phyloP scores from a whole-genome alignment of 2,888 invertebrate genomes.

The Theretra japonica region DNA sequence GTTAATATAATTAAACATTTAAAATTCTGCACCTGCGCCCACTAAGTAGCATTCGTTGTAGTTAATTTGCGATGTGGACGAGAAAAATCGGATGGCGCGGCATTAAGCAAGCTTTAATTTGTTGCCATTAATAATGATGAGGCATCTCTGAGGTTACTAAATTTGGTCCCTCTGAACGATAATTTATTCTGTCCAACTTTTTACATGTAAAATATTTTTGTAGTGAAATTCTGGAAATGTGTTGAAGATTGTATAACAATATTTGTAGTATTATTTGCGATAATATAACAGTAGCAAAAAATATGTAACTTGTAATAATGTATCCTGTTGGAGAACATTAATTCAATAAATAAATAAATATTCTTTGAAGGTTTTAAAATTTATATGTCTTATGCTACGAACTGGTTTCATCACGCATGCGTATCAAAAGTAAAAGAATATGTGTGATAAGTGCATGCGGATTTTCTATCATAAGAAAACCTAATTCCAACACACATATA shows the following conservation, averaged over 20 bases:
- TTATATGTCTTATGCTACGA: no score
- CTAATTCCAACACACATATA: no score
- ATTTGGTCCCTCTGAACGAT: slow-evolving; percentile 43
- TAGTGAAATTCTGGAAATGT: not conserved
- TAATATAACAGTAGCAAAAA: no score
- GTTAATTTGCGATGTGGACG: slow-evolving; percentile 72
- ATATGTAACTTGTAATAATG: no score
- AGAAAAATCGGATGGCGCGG: slow-evolving; percentile 68
- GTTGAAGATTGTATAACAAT: not conserved
- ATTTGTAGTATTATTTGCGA: not conserved
- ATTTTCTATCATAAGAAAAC: no score
- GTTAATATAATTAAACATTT: slow-evolving; percentile 53
- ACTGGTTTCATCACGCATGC: no score
- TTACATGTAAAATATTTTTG: not conserved
- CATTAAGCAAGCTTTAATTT: slow-evolving; percentile 78
- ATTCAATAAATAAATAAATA: no score
- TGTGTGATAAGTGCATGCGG: no score
- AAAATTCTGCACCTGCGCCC: slow-evolving; percentile 54
- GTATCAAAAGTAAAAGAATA: no score
- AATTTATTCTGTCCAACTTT: slow-evolving; percentile 24
- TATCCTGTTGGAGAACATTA: no score
- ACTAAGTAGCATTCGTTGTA: slow-evolving; percentile 77
- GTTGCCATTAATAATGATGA: slow-evolving; percentile 77
- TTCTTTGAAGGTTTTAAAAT: not conserved
- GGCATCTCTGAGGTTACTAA: slow-evolving; percentile 54